Percentiles rank a stretch among this genome's conserved stretches.
phyloP scores from a whole-genome alignment of 2,797 vertebrate genomes.

The Argentina silus region DNA sequence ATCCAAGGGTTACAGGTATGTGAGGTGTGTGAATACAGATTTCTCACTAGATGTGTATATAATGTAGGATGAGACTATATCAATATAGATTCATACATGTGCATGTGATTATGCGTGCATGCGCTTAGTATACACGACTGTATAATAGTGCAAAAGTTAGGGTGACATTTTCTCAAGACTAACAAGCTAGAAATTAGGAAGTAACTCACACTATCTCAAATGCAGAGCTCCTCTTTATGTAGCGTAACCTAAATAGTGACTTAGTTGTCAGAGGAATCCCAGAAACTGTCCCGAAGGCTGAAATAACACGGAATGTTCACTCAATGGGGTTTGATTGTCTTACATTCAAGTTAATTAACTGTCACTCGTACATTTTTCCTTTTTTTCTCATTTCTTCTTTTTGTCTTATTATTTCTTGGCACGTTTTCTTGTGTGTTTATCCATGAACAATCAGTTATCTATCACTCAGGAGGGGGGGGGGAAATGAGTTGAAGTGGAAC shows the following conservation, averaged over 20 bases:
- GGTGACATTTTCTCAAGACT: constrained; percentile 14
- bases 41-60: not conserved
- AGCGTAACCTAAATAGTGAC: not conserved
- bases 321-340: constrained; percentile 51
- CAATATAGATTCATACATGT: not conserved
- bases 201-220: not conserved
- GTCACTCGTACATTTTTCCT: constrained; percentile 29
- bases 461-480: constrained; percentile 21
- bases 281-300: constrained; percentile 36
- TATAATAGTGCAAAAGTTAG: constrained; percentile 10
- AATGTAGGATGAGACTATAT: too few relatives aligned
- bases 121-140: not conserved
- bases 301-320: constrained; percentile 40
- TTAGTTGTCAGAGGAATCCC: constrained; percentile 23
- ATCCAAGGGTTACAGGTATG: not conserved
- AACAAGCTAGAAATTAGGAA: constrained; percentile 10
- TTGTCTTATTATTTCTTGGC: constrained; percentile 50
- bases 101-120: not conserved
- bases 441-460: constrained; percentile 49
- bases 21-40: not conserved
- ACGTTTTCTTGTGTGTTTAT: constrained; percentile 46
- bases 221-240: not conserved
- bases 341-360: constrained; percentile 47
- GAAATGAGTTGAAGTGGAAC: constrained; percentile 46
- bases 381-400: constrained; percentile 18